Evolutionary conservation across 2,888 invertebrate species (phyloP).

Genomic region (Orthonychiurus folsomi): DNA sequence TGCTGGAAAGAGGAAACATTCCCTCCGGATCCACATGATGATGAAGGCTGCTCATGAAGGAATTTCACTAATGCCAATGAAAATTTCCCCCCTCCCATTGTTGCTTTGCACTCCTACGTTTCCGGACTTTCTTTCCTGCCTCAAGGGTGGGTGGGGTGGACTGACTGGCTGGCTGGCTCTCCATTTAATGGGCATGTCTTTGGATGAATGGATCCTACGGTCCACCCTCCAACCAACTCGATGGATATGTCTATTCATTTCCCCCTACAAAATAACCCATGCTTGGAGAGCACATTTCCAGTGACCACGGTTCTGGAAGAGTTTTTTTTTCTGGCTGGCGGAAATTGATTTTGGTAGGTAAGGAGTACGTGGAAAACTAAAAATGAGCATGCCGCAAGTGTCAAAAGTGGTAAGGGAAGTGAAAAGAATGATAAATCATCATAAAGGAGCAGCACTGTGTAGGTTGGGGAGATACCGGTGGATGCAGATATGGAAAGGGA

Average conservation of each 20-base stretch:
- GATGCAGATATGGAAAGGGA: not conserved
- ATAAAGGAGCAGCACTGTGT: conserved; percentile 9
- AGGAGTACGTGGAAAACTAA: conserved; percentile 10
- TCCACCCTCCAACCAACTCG: too few species aligned
- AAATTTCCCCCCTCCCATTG: not conserved
- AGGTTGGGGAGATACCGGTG: not conserved
- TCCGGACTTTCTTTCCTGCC: not conserved
- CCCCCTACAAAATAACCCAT: too few species aligned
- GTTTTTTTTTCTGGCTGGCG: too few species aligned
- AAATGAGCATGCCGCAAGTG: conserved; percentile 16
- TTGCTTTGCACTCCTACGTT: conserved; percentile 4
- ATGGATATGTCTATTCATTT: not conserved
- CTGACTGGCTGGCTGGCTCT: too few species aligned
- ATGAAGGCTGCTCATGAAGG: not conserved
- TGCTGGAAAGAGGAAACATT: conserved; percentile 2
- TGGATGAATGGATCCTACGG: too few species aligned
- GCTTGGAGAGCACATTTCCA: too few species aligned
- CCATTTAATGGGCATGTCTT: too few species aligned
- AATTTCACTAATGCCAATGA: not conserved
- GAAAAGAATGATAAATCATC: conserved; percentile 20
- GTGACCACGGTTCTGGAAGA: too few species aligned
- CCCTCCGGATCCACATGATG: not conserved
- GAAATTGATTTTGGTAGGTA: conserved; percentile 16
- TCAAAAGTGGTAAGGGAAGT: conserved; percentile 11
- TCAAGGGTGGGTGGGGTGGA: not conserved